Percentiles rank a stretch among this genome's conserved stretches.
Evolutionary conservation across 2,888 invertebrate species (phyloP).

Genomic region (Torymus aiolomorphi): DNA sequence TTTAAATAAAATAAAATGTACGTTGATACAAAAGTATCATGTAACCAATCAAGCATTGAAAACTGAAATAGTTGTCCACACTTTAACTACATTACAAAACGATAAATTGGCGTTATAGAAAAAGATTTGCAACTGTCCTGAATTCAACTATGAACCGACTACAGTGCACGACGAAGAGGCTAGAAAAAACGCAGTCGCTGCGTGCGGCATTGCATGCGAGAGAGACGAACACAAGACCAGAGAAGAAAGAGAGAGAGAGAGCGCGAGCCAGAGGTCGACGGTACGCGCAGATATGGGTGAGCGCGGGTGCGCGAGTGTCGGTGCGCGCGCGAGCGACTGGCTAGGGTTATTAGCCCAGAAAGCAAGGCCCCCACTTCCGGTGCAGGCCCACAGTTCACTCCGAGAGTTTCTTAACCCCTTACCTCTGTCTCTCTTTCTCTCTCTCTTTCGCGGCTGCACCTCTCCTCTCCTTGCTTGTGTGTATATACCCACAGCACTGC

Average conservation of each 20-base stretch:
- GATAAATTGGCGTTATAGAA: too few species aligned
- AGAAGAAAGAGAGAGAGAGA: conserved; percentile 35
- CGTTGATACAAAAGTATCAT: too few species aligned
- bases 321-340: conserved; percentile 62
- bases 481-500: neutral
- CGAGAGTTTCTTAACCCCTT: conserved; percentile 76
- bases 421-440: conserved; percentile 50
- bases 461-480: conserved; percentile 6
- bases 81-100: too few species aligned
- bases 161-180: too few species aligned
- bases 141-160: too few species aligned
- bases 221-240: conserved; percentile 24
- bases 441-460: conserved; percentile 6
- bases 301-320: conserved; percentile 23
- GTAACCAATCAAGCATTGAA: too few species aligned
- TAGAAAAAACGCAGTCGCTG: neutral
- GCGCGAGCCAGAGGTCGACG: conserved; percentile 30
- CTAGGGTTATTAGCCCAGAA: conserved; percentile 76
- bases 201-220: neutral
- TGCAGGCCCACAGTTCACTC: conserved; percentile 69
- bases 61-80: too few species aligned
- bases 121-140: too few species aligned
- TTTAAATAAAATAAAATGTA: too few species aligned
- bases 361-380: conserved; percentile 76
- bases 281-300: conserved; percentile 35